Conservation (phyloP, 2,888 invertebrate genomes). For the Portevinia maculata region DNA sequence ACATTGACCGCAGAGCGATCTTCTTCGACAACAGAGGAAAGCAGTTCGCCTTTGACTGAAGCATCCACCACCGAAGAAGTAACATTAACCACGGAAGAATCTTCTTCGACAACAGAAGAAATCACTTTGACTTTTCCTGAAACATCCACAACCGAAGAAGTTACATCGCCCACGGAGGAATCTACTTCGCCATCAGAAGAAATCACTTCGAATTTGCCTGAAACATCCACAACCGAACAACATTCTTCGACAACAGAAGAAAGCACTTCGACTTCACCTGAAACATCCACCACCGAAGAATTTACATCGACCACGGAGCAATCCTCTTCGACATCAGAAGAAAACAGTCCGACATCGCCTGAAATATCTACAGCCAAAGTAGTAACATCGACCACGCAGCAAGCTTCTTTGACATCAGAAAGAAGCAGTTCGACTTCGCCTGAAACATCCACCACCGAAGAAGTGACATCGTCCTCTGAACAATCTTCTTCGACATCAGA, state of each 20-base stretch:
- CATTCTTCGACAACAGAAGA: not conserved
- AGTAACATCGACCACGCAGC: not conserved
- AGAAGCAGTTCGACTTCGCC: too few species aligned
- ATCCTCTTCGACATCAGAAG: not conserved
- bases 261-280: not conserved
- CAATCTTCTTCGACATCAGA: too few species aligned
- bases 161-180: too few species aligned
- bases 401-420: not conserved
- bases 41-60: not conserved
- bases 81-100: not conserved
- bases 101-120: not conserved
- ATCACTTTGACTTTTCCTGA: not conserved
- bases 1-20: not conserved
- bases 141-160: not conserved
- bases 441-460: too few species aligned
- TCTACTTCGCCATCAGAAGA: not conserved
- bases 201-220: not conserved
- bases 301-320: not conserved
- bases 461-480: too few species aligned
- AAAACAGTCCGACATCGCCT: not conserved
- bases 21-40: not conserved
- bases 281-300: not conserved
- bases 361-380: not conserved
- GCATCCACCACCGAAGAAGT: not conserved
- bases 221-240: not conserved